Evolutionary conservation across 2,113 vertebrate genomes (phyloP), one percentile per base, ranked within the genome.

Genomic region (Caretta caretta): DNA sequence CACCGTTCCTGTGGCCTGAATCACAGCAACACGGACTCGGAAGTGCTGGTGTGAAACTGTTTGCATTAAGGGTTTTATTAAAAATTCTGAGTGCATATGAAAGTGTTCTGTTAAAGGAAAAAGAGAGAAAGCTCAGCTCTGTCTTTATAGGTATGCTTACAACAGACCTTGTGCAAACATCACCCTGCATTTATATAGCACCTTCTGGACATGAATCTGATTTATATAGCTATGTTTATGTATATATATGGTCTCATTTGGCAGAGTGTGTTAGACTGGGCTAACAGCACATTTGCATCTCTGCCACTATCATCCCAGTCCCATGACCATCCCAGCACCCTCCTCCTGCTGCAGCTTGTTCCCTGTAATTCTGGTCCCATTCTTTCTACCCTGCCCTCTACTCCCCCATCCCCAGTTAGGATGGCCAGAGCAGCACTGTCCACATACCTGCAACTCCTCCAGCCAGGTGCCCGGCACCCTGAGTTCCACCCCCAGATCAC

Each of bases 1-100:
- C 90, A 99, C 99, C 0, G 98, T 92, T 65, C 99, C 99, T 0
- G 99, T 99, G 90, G 99, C 99, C 91, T 99, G 98, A 27, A 99
- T 98, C 93, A 98, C 98, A 5, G 99, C 99, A 87, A 99, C 98
- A 17, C 99, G 98, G 17, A 99, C 99, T 89, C 98, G 97, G 86
- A 99, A 99, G 98, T 99, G 99, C 95, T 99, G 99, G 96, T 99
- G 99, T 8, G 99, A 97, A 79, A 99, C 98, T 0, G 98, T 99
- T 96, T 99, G 99, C 99, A 99, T 99, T 72, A 99, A 97, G 2
- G 99, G 99, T 46, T 98, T 98, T 56, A 99, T 96, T 90, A 99
- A 96, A 79, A 98, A 99, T 95, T 99, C 99, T 1, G 99, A 99
- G 81, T 99, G 99, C 99, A 99, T 98, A 88, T 99, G 99, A 94